Percentiles rank a stretch among this genome's conserved stretches.
These are phyloP conservation scores for Cosmopolites sordidus DNA, from an alignment of 2,888 invertebrate species.

Conservation along the genomic window DNA sequence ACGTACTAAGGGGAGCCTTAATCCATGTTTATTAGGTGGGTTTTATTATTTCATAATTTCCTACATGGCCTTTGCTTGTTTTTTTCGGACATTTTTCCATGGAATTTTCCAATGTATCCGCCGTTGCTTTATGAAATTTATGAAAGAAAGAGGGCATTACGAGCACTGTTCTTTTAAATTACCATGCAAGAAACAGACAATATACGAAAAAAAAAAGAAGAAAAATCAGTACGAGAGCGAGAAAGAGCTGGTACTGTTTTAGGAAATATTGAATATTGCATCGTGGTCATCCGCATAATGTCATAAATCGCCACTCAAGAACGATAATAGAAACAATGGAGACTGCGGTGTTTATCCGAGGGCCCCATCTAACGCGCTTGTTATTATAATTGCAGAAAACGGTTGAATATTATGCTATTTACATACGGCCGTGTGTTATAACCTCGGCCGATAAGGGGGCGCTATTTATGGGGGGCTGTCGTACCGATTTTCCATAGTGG, in stretches of 20 bases:
- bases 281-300: slow-evolving; percentile 8
- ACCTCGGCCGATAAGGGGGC: slow-evolving; percentile 6
- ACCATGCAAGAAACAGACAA: too few species aligned
- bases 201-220: too few species aligned
- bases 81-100: not conserved
- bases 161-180: too few species aligned
- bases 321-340: slow-evolving; percentile 26
- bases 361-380: slow-evolving; percentile 17
- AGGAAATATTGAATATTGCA: slow-evolving; percentile 23
- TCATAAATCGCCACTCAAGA: slow-evolving; percentile 16
- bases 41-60: not conserved
- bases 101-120: too few species aligned
- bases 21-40: not conserved
- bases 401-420: slow-evolving; percentile 24
- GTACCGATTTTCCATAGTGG: too few species aligned
- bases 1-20: not conserved
- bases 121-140: too few species aligned
- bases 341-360: not conserved
- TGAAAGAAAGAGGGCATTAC: too few species aligned
- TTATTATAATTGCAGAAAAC: slow-evolving; percentile 27
- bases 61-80: not conserved
- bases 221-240: too few species aligned
- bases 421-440: slow-evolving; percentile 14
- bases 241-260: not conserved
- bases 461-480: not conserved